These are phyloP conservation scores for Sylvilagus bachmani DNA, from an alignment of 2,113 vertebrate genomes.

Conservation along the genomic window DNA sequence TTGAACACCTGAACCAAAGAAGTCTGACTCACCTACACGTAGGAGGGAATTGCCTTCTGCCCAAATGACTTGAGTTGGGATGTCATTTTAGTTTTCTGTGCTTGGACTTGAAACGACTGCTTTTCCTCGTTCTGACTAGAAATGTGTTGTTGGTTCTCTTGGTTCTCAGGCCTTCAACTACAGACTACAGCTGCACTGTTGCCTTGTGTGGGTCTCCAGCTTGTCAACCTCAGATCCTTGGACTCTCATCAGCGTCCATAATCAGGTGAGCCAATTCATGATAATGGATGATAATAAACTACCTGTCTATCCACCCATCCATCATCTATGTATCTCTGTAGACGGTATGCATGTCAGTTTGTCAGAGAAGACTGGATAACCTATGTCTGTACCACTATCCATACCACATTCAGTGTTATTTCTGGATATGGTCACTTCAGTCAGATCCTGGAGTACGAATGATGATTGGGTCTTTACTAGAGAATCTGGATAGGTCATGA, in stretches of 20 bases:
- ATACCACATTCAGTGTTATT: neutral
- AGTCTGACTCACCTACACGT: accelerated
- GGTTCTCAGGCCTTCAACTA: neutral
- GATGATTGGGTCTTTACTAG: neutral
- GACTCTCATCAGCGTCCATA: neutral
- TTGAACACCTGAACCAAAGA: neutral
- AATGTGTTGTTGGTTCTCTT: neutral
- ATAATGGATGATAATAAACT: too few species aligned
- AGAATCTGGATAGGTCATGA: neutral
- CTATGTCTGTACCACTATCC: neutral
- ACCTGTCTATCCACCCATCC: too few species aligned
- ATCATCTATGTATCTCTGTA: neutral
- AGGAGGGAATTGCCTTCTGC: neutral
- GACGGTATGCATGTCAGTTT: neutral
- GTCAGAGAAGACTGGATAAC: neutral
- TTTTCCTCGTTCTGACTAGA: neutral
- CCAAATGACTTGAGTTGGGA: neutral
- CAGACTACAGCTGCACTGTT: neutral
- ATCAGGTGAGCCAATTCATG: neutral
- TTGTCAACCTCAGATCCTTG: neutral
- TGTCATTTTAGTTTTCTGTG: neutral
- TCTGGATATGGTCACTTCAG: neutral
- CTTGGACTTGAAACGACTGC: neutral
- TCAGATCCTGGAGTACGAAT: neutral
- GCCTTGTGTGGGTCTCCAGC: neutral